Evolutionary conservation across 2,797 vertebrate genomes (phyloP), one percentile per base, ranked within the genome.

Genomic region (Cyclopterus lumpus): DNA sequence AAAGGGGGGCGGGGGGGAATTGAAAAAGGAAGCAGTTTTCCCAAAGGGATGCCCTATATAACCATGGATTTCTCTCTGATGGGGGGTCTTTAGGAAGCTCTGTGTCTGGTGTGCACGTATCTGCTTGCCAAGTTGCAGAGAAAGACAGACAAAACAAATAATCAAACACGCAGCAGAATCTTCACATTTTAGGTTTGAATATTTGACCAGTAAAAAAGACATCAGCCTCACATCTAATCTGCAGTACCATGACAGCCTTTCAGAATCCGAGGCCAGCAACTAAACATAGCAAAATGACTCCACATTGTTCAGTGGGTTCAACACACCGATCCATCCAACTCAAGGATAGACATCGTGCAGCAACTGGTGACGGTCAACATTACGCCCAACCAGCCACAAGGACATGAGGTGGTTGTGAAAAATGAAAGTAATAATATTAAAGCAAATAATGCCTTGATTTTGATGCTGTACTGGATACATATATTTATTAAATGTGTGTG

Each of bases 11-110:
- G 61, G 46, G 40, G 0, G 14, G 65, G 7, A 70, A 84, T 68
- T 71, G 67, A 87, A 85, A 79, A 72, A 63, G 26, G 32, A 66
- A 72, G 53, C 3, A 8, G 30, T 59, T 77, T 10, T 74, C 57
- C 74, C 53, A 32, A 49, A 48, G 22, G 71, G 44, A 71, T 36
- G 70, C 6, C 51, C 36, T 82, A 42, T 79, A 59, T 30, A 58
- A 44, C 36, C 20, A 74, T 32, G 4, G 42, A 46, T 49, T 32
- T 57, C 10, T 55, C 67, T 73, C 26, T 69, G 36, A 38, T 65
- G n/a, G 54, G 16, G 20, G 5, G n/a, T 61, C 46, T 68, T 40
- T 3, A 53, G 1, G 36, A 64, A 26, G 10, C 22, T 12, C 16
- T 42, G 14, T 54, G 75, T 75, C 11, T 38, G 57, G 5, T 18